Evolutionary conservation across 2,797 vertebrate genomes (phyloP).

Genomic region (Presbytis comata): DNA sequence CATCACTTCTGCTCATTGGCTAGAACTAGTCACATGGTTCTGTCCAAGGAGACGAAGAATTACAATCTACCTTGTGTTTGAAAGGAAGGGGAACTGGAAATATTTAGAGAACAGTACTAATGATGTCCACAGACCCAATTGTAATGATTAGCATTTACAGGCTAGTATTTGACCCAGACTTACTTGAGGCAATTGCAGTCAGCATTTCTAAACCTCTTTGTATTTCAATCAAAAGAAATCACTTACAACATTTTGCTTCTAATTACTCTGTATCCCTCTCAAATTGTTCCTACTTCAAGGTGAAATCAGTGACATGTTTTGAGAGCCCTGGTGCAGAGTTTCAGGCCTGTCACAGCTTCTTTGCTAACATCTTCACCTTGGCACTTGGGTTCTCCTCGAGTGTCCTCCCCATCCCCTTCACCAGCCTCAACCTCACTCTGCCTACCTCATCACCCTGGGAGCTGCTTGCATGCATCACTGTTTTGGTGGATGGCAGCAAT

Average conservation of each 20-base stretch:
- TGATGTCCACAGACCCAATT: neutral
- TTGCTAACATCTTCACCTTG: neutral
- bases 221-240: conserved; percentile 17
- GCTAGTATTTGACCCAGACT: neutral
- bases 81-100: neutral
- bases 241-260: neutral
- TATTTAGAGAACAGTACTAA: neutral
- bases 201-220: conserved; percentile 7
- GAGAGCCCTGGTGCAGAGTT: neutral
- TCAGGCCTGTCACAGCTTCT: neutral
- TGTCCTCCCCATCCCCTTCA: neutral
- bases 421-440: neutral
- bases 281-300: neutral
- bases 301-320: neutral
- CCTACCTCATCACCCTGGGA: neutral
- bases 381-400: neutral
- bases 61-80: neutral
- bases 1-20: neutral
- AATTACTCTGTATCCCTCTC: neutral
- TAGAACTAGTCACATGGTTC: neutral
- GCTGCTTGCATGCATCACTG: neutral
- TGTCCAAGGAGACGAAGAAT: neutral
- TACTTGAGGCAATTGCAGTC: neutral
- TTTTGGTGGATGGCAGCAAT: conserved; percentile 44
- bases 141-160: neutral